Conservation (phyloP, 2,888 invertebrate species). For the Timema cristinae region DNA sequence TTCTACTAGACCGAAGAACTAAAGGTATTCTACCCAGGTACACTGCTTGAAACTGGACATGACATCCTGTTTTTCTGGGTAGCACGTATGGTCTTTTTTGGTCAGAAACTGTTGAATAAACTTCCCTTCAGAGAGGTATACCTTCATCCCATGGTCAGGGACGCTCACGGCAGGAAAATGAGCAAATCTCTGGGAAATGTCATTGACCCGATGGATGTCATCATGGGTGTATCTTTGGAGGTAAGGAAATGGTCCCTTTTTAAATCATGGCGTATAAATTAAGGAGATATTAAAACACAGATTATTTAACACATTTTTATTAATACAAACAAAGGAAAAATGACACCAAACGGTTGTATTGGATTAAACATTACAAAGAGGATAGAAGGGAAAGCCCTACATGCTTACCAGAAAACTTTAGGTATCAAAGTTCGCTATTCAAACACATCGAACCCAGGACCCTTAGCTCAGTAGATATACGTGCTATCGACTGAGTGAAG, state of each 20-base stretch:
- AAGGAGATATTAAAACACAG: neutral
- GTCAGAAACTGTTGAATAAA: constrained; percentile 80
- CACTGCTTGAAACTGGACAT: constrained; percentile 92
- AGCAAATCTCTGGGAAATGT: constrained; percentile 98
- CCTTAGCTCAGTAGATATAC: too few species aligned
- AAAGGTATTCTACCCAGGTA: constrained; percentile 84
- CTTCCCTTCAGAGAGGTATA: constrained; percentile 92
- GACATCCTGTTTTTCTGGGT: constrained; percentile 99
- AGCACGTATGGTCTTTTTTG: constrained; percentile 98
- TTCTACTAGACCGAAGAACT: constrained; percentile 57
- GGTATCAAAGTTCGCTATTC: too few species aligned
- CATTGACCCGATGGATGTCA: constrained; percentile 95
- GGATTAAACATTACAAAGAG: neutral
- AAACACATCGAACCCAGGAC: too few species aligned
- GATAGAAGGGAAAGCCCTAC: neutral
- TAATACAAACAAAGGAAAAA: neutral
- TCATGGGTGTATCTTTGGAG: constrained; percentile 77
- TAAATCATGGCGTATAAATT: neutral
- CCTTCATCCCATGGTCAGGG: constrained; percentile 95
- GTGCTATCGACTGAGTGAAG: too few species aligned
- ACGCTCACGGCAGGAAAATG: constrained; percentile 98
- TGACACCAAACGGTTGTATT: neutral
- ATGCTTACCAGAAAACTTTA: too few species aligned
- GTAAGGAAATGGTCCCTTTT: constrained; percentile 39
- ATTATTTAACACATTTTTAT: neutral